Evolutionary conservation across 2,888 invertebrate species (phyloP).

Genomic region (Nephrotoma appendiculata): DNA sequence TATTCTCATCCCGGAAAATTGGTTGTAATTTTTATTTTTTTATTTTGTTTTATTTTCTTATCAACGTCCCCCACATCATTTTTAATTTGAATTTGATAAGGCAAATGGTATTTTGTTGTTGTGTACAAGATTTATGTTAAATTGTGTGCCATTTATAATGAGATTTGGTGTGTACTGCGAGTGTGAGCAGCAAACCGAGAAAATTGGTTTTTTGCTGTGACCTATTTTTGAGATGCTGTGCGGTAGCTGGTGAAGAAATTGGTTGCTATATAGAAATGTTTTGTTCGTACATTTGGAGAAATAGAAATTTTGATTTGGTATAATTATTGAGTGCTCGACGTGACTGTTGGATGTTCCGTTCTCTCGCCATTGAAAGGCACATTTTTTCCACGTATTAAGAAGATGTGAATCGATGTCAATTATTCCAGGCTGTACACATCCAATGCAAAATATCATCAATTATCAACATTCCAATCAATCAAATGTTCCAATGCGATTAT

Average conservation of each 20-base stretch:
- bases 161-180: background rate
- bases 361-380: too few relatives aligned
- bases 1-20: background rate
- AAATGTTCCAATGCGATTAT: too few relatives aligned
- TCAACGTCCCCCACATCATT: background rate
- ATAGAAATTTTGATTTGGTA: too few relatives aligned
- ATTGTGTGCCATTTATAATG: background rate
- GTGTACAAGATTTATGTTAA: background rate
- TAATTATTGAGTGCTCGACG: too few relatives aligned
- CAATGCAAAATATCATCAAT: too few relatives aligned
- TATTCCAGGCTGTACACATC: too few relatives aligned
- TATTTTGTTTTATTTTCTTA: background rate
- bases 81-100: background rate
- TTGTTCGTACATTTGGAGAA: too few relatives aligned
- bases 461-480: too few relatives aligned
- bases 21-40: background rate
- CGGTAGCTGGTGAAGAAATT: background rate
- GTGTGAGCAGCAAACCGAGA: background rate
- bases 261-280: too few relatives aligned
- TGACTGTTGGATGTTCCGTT: too few relatives aligned
- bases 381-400: too few relatives aligned
- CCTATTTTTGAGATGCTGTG: background rate
- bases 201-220: background rate
- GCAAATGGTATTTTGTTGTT: background rate
- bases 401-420: too few relatives aligned